phyloP scores from a whole-genome alignment of 2,113 vertebrate species.

The Lota lota region DNA sequence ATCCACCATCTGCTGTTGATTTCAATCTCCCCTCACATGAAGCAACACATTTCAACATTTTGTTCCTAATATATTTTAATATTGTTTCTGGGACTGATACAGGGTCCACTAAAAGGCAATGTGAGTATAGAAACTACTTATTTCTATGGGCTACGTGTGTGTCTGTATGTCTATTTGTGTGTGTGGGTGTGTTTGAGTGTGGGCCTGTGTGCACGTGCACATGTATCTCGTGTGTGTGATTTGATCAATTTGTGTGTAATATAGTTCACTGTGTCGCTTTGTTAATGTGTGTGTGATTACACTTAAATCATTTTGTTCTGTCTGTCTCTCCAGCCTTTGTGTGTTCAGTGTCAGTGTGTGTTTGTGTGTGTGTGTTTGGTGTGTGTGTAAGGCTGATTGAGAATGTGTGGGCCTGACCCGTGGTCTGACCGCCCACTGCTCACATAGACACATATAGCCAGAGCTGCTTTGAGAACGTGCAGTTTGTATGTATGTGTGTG shows the following conservation, averaged over 20 bases:
- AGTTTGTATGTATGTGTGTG: slow-evolving; percentile 13
- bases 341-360: slow-evolving; percentile 38
- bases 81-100: too few species aligned
- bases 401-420: slow-evolving; percentile 72
- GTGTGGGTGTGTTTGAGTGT: neutral
- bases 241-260: too few species aligned
- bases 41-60: slow-evolving; percentile 4
- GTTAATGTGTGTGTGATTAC: slow-evolving; percentile 17
- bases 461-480: slow-evolving; percentile 42
- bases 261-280: too few species aligned
- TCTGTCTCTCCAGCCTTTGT: slow-evolving; percentile 56
- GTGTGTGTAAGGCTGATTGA: slow-evolving; percentile 58
- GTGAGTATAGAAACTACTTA: too few species aligned
- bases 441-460: slow-evolving; percentile 41
- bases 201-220: slow-evolving; percentile 18
- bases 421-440: slow-evolving; percentile 56
- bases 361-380: too few species aligned
- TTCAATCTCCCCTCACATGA: neutral
- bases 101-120: too few species aligned
- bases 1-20: too few species aligned
- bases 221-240: neutral
- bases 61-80: too few species aligned
- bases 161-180: neutral
- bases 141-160: neutral
- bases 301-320: slow-evolving; percentile 44